phyloP scores from a whole-genome alignment of 2,113 vertebrate species.

The Pollimyrus isidori region DNA sequence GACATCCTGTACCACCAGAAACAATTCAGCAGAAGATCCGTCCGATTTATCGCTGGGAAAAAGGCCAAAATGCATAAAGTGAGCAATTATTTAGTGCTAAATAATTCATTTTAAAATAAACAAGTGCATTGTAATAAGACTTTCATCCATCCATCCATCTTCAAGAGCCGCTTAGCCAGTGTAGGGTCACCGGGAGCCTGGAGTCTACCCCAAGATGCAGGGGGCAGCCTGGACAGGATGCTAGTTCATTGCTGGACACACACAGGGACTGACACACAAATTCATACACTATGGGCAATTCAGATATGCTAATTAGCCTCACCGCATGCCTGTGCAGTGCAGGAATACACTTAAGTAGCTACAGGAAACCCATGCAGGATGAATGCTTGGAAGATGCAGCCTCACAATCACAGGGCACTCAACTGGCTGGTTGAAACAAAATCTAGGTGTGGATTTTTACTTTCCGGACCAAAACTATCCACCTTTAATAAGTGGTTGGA shows the following conservation, averaged over 20 bases:
- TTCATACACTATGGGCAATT: neutral
- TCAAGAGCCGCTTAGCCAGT: neutral
- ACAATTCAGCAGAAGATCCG: neutral
- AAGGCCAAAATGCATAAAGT: neutral
- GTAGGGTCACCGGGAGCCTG: neutral
- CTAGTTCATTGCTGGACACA: neutral
- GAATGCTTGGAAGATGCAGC: neutral
- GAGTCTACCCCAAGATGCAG: neutral
- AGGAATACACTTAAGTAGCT: neutral
- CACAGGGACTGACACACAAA: neutral
- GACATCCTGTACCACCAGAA: neutral
- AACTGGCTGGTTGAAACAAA: neutral
- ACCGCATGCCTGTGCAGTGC: neutral
- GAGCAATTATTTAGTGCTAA: neutral
- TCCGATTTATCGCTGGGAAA: neutral
- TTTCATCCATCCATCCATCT: neutral
- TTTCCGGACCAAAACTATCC: neutral
- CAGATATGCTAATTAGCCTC: neutral
- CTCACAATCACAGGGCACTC: neutral
- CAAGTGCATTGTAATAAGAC: neutral
- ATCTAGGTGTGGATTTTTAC: neutral
- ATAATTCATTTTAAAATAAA: neutral
- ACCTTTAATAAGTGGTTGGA: neutral
- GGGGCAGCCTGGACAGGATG: neutral
- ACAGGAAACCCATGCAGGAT: neutral